Evolutionary conservation across 2,888 invertebrate genomes (phyloP).

Genomic region (Polymixis flavicincta): DNA sequence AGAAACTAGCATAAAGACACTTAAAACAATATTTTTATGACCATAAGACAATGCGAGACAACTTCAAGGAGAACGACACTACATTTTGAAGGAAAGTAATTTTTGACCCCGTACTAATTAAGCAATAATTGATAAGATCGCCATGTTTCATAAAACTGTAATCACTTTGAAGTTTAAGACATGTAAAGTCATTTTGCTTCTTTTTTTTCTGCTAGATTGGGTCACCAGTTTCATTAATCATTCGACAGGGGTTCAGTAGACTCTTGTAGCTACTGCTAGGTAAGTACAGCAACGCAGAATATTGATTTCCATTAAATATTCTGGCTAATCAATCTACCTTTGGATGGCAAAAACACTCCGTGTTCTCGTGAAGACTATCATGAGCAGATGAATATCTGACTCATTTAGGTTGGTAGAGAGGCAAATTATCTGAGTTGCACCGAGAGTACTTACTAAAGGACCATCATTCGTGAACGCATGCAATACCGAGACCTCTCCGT

Average conservation of each 20-base stretch:
- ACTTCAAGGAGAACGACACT: slow-evolving; percentile 12
- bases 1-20: background rate
- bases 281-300: background rate
- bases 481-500: no score
- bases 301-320: background rate
- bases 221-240: background rate
- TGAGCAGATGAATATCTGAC: background rate
- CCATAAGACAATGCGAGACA: background rate
- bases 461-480: background rate
- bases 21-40: background rate
- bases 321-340: no score
- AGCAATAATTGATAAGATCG: background rate
- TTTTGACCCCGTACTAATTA: slow-evolving; percentile 9
- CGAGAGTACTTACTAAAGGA: background rate
- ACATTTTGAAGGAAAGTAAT: background rate
- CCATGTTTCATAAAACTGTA: background rate
- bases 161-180: background rate
- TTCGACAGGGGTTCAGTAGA: background rate
- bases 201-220: background rate
- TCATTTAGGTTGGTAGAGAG: background rate
- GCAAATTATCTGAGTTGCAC: no score
- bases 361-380: no score
- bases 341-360: no score
- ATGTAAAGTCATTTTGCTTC: background rate
- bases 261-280: background rate